Evolutionary conservation across 35 echinoderm and acorn worm genomes (phyloP), one percentile per base, ranked within the genome.

Genomic region (Apostichopus parvimensis): DNA sequence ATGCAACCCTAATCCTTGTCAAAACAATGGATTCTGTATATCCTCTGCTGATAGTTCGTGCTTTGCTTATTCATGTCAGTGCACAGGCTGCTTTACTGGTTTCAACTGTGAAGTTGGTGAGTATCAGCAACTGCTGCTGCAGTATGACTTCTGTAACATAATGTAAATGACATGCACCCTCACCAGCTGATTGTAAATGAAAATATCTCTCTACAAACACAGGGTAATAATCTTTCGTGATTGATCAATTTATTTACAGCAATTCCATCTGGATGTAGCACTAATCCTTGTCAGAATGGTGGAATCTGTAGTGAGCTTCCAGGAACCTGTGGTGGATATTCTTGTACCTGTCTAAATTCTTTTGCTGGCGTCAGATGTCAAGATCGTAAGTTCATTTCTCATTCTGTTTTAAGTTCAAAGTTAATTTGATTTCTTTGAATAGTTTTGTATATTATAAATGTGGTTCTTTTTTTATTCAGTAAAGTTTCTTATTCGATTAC

Each of bases 51-150:
- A 85, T 56, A 72, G 23, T 20, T 80, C 90, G 17, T 97, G 95
- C 59, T 91, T 86, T 82, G 92, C 95, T 2, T 97, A 97, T 87
- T 55, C 76, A 68, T 97, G 95, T 25, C 75, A 94, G 25, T 97
- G 95, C 62, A 23, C 14, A 13, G 91, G 93, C 15, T 97, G 95
- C 79, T 97, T 97, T 85, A 90, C 93, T 18, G 95, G 95, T 17
- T 94, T 86, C 90, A 97, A 97, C 93, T 97, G 95, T 77, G 95
- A 97, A 93, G 61, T 92, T 77, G 25, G 95, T 97, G 83, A 91
- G 95, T 94, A 45, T 61, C 12, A 61, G 12, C 5, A 12, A 61
- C 58, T 61, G 12, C 58, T 80, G 20, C 34, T 18, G 57, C 86
- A 45, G 34, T 4, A 45, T 45, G 34, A 45, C 34, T 45, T 45